Base-by-base conservation (phyloP, 2,113 vertebrate genomes). In the Takifugu bimaculatus region DNA sequence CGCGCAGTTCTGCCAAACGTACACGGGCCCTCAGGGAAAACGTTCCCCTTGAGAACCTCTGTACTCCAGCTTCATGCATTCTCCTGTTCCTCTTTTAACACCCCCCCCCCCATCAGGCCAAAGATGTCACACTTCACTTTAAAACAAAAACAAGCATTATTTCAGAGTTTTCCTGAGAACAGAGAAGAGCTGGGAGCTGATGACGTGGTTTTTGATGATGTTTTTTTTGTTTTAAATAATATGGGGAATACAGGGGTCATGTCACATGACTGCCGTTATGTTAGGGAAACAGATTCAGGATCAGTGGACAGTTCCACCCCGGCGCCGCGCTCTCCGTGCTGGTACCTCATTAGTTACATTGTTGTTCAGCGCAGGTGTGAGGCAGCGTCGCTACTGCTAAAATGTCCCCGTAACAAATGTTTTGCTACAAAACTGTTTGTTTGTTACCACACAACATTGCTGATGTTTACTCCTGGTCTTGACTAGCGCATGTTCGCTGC, bases 401-500 rank as follows among this genome's bases (percentile, higher is more conserved):
- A 11, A 39, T 10, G 9, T 39, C 9, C 35, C 11, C 4, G 13
- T 2, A 45, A 27, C 26, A 51, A 39, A 39, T 39, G 14, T 29
- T 53, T 11, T 48, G 28, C n/a, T 54, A 47, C 44, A 42, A 1
- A 58, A 28, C 25, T 4, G 60, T 53, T 27, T 53, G 12, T 53
- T 29, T 29, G 12, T 49, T n/a, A 4, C 20, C 27, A 26, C 25
- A 57, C 4, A 50, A 20, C 57, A 62, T 60, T 66, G 57, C 53
- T 28, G 64, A 68, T 67, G 50, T 50, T 63, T 63, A 68, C 45
- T 60, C 57, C 39, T 60, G 55, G 29, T 74, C 26, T 13, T 57
- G 65, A 65, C 58, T 49, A 74, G 28, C 61, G 85, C 78, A 84
- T 81, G 78, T 57, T 57, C 44, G 44, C 65, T 83, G 85, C 83